phyloP scores from a whole-genome alignment of 1,140 invertebrate species.

The Philopotamus ludificatus region DNA sequence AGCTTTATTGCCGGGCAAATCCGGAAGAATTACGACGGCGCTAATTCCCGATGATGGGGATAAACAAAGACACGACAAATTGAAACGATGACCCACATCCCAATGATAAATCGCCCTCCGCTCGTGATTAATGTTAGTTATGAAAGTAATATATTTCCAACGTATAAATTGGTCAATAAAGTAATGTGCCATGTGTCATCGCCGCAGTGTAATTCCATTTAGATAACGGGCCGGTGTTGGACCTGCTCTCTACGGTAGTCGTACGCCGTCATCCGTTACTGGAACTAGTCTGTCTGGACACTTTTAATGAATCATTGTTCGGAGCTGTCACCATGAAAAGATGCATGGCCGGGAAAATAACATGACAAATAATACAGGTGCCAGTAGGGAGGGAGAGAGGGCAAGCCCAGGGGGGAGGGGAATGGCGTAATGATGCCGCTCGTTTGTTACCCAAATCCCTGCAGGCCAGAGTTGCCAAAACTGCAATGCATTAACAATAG shows the following conservation, averaged over 20 bases:
- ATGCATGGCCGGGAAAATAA: conserved; percentile 28
- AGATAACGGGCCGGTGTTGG: conserved; percentile 27
- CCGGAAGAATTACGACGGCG: no score
- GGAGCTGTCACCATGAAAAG: conserved; percentile 35
- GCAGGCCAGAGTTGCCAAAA: no score
- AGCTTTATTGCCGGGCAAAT: no score
- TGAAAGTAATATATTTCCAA: conserved; percentile 28
- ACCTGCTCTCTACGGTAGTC: neutral
- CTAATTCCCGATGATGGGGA: neutral
- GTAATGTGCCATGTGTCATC: conserved; percentile 33
- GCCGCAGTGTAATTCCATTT: conserved; percentile 29
- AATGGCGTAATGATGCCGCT: conserved; percentile 6
- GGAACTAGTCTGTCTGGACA: conserved; percentile 6
- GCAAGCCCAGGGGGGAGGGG: neutral
- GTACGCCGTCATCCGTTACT: neutral
- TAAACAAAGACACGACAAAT: conserved; percentile 17
- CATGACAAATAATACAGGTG: conserved; percentile 16
- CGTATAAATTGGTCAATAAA: conserved; percentile 39
- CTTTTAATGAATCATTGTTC: conserved; percentile 39
- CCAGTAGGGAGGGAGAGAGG: neutral
- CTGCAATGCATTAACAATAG: no score
- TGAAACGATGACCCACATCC: conserved; percentile 14
- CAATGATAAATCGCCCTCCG: conserved; percentile 23
- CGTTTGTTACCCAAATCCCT: neutral
- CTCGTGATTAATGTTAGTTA: conserved; percentile 26